Base-by-base conservation (phyloP, 2,888 invertebrate genomes). In the Philaethria dido region DNA sequence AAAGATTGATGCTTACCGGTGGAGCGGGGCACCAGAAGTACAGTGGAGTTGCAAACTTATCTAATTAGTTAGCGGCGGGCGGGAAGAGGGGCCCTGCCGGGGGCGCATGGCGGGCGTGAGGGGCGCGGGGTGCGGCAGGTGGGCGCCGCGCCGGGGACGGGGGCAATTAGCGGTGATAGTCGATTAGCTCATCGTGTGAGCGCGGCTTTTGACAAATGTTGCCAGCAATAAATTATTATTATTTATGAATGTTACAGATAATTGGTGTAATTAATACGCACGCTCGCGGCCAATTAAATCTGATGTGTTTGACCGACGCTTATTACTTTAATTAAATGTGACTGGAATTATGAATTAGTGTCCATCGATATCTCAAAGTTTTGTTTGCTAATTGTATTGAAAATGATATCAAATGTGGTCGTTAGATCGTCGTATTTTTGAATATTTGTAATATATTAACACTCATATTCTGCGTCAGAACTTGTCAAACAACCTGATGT, bases 151-250 rank as follows among this genome's bases (percentile, higher is more conserved):
- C 68, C 69, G 74, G 72, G 75, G 83, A 76, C 80, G 83, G 81
- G 83, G 85, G 89, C 91, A 92, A 92, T 92, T 92, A 92, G 91
- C 87, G 92, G 92, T 92, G 91, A 92, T 92, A 91, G 90, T 92
- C 92, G 92, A 92, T 92, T 92, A 92, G 92, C 89, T 88, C 91
- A 88, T 91, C 92, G 92, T 90, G 84, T 84, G 86, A 89, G 87
- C 88, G 88, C 84, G 90, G 89, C 89, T 89, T 91, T 90, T 91
- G 92, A 91, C 91, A 89, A 91, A 90, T 89, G 89, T 86, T 84
- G 76, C 86, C 82, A 83, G 82, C 87, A 87, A 89, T 88, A 86
- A 86, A 85, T 88, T 87, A 88, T 85, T 85, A 84, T 86, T 88
- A 86, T 85, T 86, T 85, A 85, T 83, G 81, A 78, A 79, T 80